A percentile compares a stretch with the other conserved stretches of the same genome.
Evolutionary conservation across 2,888 invertebrate species (phyloP).

Genomic region (Platycnemis pennipes): DNA sequence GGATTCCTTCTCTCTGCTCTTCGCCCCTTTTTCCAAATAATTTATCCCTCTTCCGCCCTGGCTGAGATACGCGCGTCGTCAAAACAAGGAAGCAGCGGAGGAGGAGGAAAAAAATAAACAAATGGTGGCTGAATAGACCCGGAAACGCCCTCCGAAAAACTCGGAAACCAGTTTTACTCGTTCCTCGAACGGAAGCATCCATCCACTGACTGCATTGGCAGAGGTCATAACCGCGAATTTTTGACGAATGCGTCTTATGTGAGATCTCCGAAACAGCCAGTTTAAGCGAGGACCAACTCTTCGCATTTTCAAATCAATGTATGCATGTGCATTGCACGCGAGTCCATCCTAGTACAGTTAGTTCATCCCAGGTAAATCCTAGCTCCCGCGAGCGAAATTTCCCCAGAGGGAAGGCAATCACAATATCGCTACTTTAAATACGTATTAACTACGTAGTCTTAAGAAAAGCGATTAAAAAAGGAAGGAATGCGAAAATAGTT

Average conservation of each 20-base stretch:
- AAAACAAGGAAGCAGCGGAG: neutral
- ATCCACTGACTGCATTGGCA: neutral
- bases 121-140: neutral
- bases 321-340: no score
- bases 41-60: neutral
- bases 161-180: conserved; percentile 6
- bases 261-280: no score
- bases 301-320: no score
- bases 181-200: neutral
- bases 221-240: neutral
- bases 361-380: no score
- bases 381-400: no score
- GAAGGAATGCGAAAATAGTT: no score
- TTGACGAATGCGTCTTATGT: neutral
- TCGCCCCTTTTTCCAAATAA: neutral
- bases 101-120: neutral
- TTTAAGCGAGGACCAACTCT: no score
- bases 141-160: conserved; percentile 18
- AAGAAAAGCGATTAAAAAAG: no score
- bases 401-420: no score
- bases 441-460: no score
- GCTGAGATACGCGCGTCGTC: neutral
- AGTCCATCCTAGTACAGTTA: no score
- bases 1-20: neutral
- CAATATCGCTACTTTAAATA: no score